Evolutionary conservation across 2,797 vertebrate genomes (phyloP).

Genomic region (Epinephelus awoara): DNA sequence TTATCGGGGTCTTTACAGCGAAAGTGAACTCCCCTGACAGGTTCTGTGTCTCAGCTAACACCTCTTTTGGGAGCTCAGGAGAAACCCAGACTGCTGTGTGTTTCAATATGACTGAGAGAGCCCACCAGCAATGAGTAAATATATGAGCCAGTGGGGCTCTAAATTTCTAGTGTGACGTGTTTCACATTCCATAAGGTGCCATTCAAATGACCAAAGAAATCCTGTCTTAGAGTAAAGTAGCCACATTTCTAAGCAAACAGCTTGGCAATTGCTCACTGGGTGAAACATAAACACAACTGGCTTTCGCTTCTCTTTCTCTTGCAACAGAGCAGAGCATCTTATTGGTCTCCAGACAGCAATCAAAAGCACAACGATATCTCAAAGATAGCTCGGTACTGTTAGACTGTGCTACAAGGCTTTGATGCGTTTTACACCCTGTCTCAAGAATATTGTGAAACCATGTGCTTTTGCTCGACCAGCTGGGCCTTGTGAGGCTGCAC

Average conservation of each 20-base stretch:
- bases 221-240: slow-evolving; percentile 29
- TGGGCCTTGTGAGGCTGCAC: slow-evolving; percentile 34
- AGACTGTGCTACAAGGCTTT: slow-evolving; percentile 82
- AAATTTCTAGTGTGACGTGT: slow-evolving; percentile 40
- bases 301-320: slow-evolving; percentile 18
- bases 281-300: slow-evolving; percentile 60
- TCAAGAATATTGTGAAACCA: slow-evolving; percentile 82
- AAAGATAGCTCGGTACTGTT: slow-evolving; percentile 84
- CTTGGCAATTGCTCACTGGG: slow-evolving; percentile 50
- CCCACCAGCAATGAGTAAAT: slow-evolving; percentile 41
- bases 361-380: slow-evolving; percentile 82
- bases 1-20: slow-evolving; percentile 11
- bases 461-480: slow-evolving; percentile 31
- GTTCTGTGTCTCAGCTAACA: slow-evolving; percentile 36
- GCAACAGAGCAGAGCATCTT: slow-evolving; percentile 20
- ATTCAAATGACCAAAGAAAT: slow-evolving; percentile 59
- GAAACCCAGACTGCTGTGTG: slow-evolving; percentile 43
- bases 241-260: slow-evolving; percentile 39
- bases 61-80: slow-evolving; percentile 50
- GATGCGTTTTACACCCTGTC: slow-evolving; percentile 82
- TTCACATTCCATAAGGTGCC: slow-evolving; percentile 40
- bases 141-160: slow-evolving; percentile 42
- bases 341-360: slow-evolving; percentile 58
- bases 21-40: slow-evolving; percentile 33
- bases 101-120: slow-evolving; percentile 44